These are phyloP conservation scores for Gnathonemus echidnorhynchus DNA, from an alignment of 2,113 vertebrate species.

Conservation along the genomic window DNA sequence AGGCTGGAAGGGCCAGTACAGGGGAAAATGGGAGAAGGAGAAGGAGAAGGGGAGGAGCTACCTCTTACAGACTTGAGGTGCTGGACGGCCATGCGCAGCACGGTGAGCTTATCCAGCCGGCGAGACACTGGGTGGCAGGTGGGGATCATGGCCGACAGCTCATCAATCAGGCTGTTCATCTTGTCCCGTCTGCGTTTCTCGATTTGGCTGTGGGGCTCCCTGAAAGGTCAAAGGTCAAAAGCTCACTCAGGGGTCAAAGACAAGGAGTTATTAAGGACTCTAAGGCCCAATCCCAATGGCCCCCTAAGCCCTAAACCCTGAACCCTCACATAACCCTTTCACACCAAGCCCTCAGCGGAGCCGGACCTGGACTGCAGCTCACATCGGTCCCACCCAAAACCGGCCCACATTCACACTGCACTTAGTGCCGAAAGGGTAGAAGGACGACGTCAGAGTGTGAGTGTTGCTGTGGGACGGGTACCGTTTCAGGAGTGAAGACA, in stretches of 20 bases:
- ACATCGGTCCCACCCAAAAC: no score
- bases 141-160: slow-evolving; percentile 85
- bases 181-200: slow-evolving; percentile 87
- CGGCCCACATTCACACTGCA: no score
- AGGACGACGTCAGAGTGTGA: no score
- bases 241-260: neutral
- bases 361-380: no score
- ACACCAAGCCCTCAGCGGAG: no score
- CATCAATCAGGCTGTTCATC: slow-evolving; percentile 88
- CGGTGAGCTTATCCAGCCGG: slow-evolving; percentile 87
- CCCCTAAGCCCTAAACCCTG: neutral
- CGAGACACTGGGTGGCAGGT: slow-evolving; percentile 76
- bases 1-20: neutral
- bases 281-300: neutral
- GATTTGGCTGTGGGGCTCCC: slow-evolving; percentile 88
- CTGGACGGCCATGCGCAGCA: slow-evolving; percentile 84
- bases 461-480: no score
- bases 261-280: neutral
- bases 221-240: slow-evolving; percentile 33
- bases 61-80: slow-evolving; percentile 84
- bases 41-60: neutral
- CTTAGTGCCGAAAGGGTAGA: no score
- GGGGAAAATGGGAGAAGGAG: neutral
- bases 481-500: no score
- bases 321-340: neutral